Evolutionary conservation across 1,140 invertebrate genomes (phyloP), one percentile per base, ranked within the genome.

Genomic region (Dendroctonus ponderosae): DNA sequence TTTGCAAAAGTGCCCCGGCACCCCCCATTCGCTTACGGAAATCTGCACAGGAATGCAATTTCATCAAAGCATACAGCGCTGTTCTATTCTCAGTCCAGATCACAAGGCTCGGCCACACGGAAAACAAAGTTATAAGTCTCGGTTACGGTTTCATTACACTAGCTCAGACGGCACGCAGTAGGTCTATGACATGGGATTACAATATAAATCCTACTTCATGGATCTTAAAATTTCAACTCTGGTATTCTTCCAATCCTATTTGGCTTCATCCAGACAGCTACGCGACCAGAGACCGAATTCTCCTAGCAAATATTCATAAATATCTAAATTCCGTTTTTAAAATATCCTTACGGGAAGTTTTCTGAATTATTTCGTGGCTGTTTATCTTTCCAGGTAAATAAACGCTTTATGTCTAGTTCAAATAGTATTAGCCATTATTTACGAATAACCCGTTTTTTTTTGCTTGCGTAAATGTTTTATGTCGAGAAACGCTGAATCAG

Each of bases 41-140:
- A 77, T 78, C 74, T 78, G 74, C 75, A 77, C 75, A 77, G 72
- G 75, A 78, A 79, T 77, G 75, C 74, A 78, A 78, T 77, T 76
- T 79, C 76, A 77, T 76, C 75, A 76, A 77, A 75, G 75, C 75
- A 73, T 70, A 75, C 70, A 75, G 68, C 72, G 69, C 71, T 66
- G 73, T 72, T 70, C 69, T 73, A 70, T 74, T 76, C 72, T 75
- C 66, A 76, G 72, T 75, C 73, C 71, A 71, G 74, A 78, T 78
- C 76, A 78, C 75, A 77, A 68, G 74, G 72, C 63, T 70, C 77
- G 76, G 71, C 76, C 77, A 76, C 73, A 77, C 71, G 76, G 77
- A 78, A 78, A 78, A 78, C 76, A 75, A 77, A 78, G 76, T 78
- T 78, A 78, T 78, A 76, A 77, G 74, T 78, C 75, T 76, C 69